Evolutionary conservation across 2,113 vertebrate species (phyloP).

Genomic region (Amblyopsis rosae): DNA sequence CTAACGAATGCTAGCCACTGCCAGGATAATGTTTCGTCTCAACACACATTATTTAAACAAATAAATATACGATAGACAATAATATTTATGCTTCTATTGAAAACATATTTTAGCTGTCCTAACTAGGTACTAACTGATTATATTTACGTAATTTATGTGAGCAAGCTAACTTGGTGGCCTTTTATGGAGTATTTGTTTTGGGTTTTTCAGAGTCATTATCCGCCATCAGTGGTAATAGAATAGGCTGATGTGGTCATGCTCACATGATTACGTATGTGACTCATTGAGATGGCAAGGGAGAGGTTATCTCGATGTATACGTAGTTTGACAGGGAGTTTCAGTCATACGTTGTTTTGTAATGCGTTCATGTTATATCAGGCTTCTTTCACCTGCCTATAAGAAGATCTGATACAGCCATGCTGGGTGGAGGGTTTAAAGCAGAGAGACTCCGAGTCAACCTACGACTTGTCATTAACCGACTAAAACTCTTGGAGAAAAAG

Average conservation of each 20-base stretch:
- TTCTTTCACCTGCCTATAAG: conserved; percentile 3
- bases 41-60: neutral
- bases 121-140: neutral
- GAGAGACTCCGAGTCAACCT: conserved; percentile 95
- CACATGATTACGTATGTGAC: conserved; percentile 61
- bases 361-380: neutral
- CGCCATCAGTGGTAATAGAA: neutral
- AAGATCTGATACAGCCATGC: conserved; percentile 75
- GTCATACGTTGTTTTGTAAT: neutral
- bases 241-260: conserved; percentile 29
- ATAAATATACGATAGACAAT: too few species aligned
- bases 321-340: conserved; percentile 12
- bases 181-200: neutral
- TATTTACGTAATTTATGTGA: neutral
- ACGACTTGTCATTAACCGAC: conserved; percentile 93
- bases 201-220: conserved; percentile 3
- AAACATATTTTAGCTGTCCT: neutral
- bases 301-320: neutral
- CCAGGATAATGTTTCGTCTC: too few species aligned
- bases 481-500: conserved; percentile 98
- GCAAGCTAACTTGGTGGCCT: neutral
- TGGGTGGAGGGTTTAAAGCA: conserved; percentile 92
- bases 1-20: conserved; percentile 23
- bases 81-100: too few species aligned
- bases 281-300: conserved; percentile 37